Conservation (phyloP, 23 tunicate species). For the Styela clava region DNA sequence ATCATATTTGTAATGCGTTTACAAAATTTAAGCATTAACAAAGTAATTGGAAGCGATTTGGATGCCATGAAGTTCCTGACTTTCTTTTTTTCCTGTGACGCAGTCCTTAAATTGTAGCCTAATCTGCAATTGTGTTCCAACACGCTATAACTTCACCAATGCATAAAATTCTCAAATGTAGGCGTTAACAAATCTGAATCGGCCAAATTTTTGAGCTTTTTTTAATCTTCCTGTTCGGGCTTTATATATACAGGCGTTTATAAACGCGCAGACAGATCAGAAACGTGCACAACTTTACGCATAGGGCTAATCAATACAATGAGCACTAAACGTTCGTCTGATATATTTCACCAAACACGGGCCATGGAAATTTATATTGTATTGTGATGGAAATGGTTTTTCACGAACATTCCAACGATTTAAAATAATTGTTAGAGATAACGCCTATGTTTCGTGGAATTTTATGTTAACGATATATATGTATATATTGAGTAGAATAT, state of each 20-base stretch:
- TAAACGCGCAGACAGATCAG: not conserved
- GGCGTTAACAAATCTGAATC: no score
- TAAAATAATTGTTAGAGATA: no score
- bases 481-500: no score
- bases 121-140: not conserved
- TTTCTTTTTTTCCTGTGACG: not conserved
- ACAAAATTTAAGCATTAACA: not conserved
- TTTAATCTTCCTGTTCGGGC: not conserved
- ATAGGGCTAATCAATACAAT: not conserved
- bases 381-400: no score
- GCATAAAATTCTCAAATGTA: no score
- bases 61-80: not conserved
- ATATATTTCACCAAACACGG: not conserved
- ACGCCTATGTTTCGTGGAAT: no score
- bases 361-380: not conserved
- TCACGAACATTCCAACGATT: no score
- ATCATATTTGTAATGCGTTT: not conserved
- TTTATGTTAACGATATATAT: no score
- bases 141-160: no score
- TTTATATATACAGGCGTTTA: not conserved
- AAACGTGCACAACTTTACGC: not conserved
- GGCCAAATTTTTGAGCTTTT: no score
- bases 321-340: not conserved
- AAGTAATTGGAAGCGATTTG: not conserved
- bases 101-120: not conserved